Evolutionary conservation across 1,140 invertebrate species (phyloP).

Genomic region (Megathymus violae): DNA sequence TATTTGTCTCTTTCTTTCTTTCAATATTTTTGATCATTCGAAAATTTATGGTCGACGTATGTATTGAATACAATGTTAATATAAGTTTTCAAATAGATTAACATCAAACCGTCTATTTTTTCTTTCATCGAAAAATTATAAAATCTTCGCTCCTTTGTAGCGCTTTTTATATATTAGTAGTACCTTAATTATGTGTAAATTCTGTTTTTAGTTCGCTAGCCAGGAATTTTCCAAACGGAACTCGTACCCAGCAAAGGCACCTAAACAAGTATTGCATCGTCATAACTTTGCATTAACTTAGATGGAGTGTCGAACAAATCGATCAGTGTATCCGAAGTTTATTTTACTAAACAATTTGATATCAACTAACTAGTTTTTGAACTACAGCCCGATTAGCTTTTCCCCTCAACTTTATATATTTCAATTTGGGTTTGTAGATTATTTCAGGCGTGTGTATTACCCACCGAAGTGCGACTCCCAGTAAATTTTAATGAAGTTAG

Average conservation of each 20-base stretch:
- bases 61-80: too few species aligned
- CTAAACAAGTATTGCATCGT: not conserved
- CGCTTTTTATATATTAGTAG: too few species aligned
- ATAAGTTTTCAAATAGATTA: too few species aligned
- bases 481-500: slow-evolving; percentile 24
- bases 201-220: not conserved
- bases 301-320: slow-evolving; percentile 13
- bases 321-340: slow-evolving; percentile 13
- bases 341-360: slow-evolving; percentile 40
- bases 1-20: too few species aligned
- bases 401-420: slow-evolving; percentile 28
- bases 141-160: too few species aligned
- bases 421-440: slow-evolving; percentile 19
- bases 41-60: too few species aligned
- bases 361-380: slow-evolving; percentile 44
- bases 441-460: slow-evolving; percentile 12
- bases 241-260: not conserved
- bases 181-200: too few species aligned
- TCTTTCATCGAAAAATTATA: too few species aligned
- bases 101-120: too few species aligned
- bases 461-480: slow-evolving; percentile 4
- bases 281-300: slow-evolving; percentile 14
- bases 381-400: slow-evolving; percentile 28
- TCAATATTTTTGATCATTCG: too few species aligned
- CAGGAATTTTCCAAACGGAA: not conserved